These are phyloP conservation scores for Mesochorus sp. DNA, from an alignment of 2,888 invertebrate genomes.

Conservation along the genomic window DNA sequence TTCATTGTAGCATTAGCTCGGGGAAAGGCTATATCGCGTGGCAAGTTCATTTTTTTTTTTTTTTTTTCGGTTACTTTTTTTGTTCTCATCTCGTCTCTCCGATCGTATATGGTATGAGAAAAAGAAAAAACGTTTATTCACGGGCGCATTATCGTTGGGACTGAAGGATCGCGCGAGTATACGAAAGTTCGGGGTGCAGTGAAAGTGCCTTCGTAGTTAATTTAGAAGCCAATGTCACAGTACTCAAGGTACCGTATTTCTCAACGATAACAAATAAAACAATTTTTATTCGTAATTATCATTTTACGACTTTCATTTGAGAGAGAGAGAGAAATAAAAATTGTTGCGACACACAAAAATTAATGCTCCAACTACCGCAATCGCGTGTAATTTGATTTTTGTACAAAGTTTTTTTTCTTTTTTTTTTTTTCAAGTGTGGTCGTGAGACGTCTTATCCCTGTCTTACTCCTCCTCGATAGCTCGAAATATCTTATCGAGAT, in stretches of 20 bases:
- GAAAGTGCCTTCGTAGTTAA: slow-evolving; percentile 67
- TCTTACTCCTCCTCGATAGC: slow-evolving; percentile 9
- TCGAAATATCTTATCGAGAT: slow-evolving; percentile 59
- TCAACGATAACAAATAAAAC: not conserved
- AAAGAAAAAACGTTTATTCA: not conserved
- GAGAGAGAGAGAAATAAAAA: not conserved
- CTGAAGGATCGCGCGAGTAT: slow-evolving; percentile 14
- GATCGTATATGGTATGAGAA: not conserved
- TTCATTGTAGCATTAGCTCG: not conserved
- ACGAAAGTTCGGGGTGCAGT: slow-evolving; percentile 62
- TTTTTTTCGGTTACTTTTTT: not conserved
- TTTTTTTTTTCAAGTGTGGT: not conserved
- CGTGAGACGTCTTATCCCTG: slow-evolving; percentile 15
- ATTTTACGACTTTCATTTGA: too few species aligned
- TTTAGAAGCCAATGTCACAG: slow-evolving; percentile 63
- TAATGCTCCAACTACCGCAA: not conserved
- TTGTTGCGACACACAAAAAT: not conserved
- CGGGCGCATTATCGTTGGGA: too few species aligned
- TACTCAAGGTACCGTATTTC: slow-evolving; percentile 63
- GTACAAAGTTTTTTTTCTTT: slow-evolving; percentile 5
- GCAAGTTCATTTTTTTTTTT: not conserved
- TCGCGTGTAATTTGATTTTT: slow-evolving; percentile 29
- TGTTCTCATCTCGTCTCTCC: too few species aligned
- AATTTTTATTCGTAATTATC: too few species aligned
- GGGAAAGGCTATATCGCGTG: not conserved